Percentiles rank a stretch among this genome's conserved stretches.
Evolutionary conservation across 1,140 invertebrate genomes (phyloP).

Genomic region (Monomorium pharaonis): DNA sequence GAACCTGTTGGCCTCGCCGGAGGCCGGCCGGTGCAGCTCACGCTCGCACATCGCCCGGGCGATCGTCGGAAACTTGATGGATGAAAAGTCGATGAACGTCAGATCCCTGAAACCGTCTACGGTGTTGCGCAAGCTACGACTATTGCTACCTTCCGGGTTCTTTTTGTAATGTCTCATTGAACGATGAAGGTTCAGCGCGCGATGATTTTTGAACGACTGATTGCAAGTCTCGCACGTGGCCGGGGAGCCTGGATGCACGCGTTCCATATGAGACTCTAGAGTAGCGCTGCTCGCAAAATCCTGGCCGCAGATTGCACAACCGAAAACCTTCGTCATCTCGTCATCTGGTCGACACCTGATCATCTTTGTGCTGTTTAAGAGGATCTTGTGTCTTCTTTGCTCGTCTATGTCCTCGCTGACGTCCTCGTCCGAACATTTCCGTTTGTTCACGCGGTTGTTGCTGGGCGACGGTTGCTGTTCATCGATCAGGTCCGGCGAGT

Average conservation of each 20-base stretch:
- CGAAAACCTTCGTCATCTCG: slow-evolving; percentile 41
- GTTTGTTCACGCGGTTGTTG: slow-evolving; percentile 63
- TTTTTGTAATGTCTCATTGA: slow-evolving; percentile 87
- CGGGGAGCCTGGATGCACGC: slow-evolving; percentile 89
- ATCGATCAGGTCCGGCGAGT: slow-evolving; percentile 74
- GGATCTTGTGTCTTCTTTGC: slow-evolving; percentile 74
- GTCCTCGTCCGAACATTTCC: slow-evolving; percentile 72
- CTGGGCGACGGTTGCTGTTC: slow-evolving; percentile 11
- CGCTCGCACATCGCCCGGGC: slow-evolving; percentile 90
- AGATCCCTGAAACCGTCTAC: slow-evolving; percentile 90
- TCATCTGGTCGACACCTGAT: slow-evolving; percentile 52
- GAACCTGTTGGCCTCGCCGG: slow-evolving; percentile 88
- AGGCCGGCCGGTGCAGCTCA: slow-evolving; percentile 87
- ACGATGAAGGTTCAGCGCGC: slow-evolving; percentile 89
- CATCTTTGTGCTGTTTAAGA: slow-evolving; percentile 65
- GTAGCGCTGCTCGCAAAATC: slow-evolving; percentile 87
- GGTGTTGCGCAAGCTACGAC: slow-evolving; percentile 75
- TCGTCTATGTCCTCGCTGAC: slow-evolving; percentile 69
- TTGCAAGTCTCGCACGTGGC: slow-evolving; percentile 90
- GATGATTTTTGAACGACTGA: slow-evolving; percentile 89
- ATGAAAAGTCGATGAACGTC: slow-evolving; percentile 92
- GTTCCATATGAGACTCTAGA: slow-evolving; percentile 89
- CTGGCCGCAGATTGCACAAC: slow-evolving; percentile 87
- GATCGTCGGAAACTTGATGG: slow-evolving; percentile 91
- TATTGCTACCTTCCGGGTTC: slow-evolving; percentile 67